Conservation (phyloP, 2,113 vertebrate species). For the Prinia subflava region DNA sequence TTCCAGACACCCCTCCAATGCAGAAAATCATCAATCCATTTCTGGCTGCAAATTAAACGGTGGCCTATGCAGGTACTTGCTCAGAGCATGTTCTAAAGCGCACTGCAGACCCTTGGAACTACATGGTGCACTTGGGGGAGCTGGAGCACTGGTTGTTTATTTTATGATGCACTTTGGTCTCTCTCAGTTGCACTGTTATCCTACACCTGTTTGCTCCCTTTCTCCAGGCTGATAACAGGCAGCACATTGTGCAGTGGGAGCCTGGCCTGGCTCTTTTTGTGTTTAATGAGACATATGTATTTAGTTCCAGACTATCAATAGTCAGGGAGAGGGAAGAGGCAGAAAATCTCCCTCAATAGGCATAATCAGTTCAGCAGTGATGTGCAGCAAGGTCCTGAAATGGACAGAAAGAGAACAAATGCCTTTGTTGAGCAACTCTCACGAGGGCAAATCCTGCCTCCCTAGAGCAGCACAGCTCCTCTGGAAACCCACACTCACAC, state of each 20-base stretch:
- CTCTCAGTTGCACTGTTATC: constrained; percentile 55
- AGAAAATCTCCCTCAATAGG: not conserved
- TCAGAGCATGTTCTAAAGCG: not conserved
- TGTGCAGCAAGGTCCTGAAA: not conserved
- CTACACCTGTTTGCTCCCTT: constrained; percentile 50
- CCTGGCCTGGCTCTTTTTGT: not conserved
- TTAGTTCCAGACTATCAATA: not conserved
- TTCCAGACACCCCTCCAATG: not conserved
- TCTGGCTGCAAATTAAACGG: not conserved
- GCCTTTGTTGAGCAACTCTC: not conserved
- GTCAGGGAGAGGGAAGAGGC: not conserved
- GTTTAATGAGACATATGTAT: not conserved
- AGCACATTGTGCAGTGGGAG: not conserved
- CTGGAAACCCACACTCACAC: not conserved
- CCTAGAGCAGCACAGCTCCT: not conserved
- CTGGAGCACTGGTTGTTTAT: constrained; percentile 19
- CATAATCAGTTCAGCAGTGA: not conserved
- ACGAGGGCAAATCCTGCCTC: not conserved
- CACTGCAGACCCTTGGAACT: not conserved
- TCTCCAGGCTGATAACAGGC: constrained; percentile 20
- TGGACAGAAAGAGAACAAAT: not conserved
- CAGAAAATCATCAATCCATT: not conserved
- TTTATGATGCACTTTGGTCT: constrained; percentile 64
- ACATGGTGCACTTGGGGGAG: constrained; percentile 14
- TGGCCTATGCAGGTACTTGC: not conserved